phyloP scores from a whole-genome alignment of 2,113 vertebrate species.

The Solea solea region DNA sequence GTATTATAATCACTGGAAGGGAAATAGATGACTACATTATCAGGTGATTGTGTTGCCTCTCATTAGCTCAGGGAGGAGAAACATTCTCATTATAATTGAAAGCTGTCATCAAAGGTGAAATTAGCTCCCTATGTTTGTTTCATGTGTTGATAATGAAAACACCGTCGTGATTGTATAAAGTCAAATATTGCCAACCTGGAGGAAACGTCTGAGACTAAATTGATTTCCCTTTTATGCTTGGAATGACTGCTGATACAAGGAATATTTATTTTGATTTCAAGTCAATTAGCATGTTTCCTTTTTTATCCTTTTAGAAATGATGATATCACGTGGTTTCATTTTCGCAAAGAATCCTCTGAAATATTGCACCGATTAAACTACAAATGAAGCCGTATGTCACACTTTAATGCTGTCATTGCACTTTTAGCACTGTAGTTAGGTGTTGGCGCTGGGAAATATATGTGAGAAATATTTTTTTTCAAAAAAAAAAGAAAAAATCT shows the following conservation, averaged over 20 bases:
- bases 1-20: slow-evolving; percentile 25
- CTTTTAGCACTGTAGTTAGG: no score
- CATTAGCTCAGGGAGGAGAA: slow-evolving; percentile 45
- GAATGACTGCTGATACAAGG: slow-evolving; percentile 10
- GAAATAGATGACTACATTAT: slow-evolving; percentile 51
- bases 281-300: not conserved
- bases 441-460: no score
- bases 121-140: slow-evolving; percentile 46
- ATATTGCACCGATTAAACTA: no score
- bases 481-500: no score
- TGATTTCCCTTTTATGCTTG: slow-evolving; percentile 6
- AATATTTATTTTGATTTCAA: slow-evolving; percentile 7
- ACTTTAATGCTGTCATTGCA: no score
- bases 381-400: no score
- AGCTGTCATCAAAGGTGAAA: slow-evolving; percentile 53
- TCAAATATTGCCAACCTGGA: slow-evolving; percentile 16
- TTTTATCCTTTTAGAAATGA: not conserved
- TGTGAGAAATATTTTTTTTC: no score
- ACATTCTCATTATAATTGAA: slow-evolving; percentile 44
- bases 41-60: slow-evolving; percentile 39
- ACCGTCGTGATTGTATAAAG: slow-evolving; percentile 9
- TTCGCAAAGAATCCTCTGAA: no score
- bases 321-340: no score
- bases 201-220: slow-evolving; percentile 26
- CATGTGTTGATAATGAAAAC: slow-evolving; percentile 49